These are phyloP conservation scores for Portevinia maculata DNA, from an alignment of 2,888 invertebrate species.

Conservation along the genomic window DNA sequence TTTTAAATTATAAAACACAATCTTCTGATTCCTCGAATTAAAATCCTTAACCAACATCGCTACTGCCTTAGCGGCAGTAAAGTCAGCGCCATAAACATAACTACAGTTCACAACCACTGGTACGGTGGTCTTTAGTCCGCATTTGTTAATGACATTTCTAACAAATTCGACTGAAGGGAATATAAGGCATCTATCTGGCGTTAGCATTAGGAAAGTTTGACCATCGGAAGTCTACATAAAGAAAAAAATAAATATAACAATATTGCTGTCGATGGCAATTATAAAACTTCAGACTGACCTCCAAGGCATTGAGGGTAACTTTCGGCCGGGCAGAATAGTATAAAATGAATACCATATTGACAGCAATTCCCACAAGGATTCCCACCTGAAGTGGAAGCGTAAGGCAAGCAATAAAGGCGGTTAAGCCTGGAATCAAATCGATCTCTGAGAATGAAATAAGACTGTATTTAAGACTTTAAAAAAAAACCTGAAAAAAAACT, in stretches of 20 bases:
- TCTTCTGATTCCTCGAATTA: constrained; percentile 87
- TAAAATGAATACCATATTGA: constrained; percentile 92
- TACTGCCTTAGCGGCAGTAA: constrained; percentile 92
- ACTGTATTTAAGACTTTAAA: too few species aligned
- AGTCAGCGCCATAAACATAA: constrained; percentile 94
- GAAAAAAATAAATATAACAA: neutral
- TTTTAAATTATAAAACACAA: constrained; percentile 93
- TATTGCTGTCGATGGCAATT: too few species aligned
- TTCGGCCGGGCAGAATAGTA: constrained; percentile 94
- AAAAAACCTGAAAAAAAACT: too few species aligned
- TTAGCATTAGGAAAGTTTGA: constrained; percentile 90
- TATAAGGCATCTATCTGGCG: constrained; percentile 93
- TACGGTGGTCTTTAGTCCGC: constrained; percentile 86
- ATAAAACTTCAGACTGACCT: constrained; percentile 83
- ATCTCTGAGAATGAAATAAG: constrained; percentile 89
- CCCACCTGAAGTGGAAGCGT: constrained; percentile 93
- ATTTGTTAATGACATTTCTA: constrained; percentile 91
- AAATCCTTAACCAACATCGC: constrained; percentile 90
- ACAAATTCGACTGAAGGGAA: constrained; percentile 97
- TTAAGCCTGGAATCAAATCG: constrained; percentile 92
- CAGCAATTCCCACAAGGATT: constrained; percentile 91
- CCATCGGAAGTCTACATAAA: constrained; percentile 85
- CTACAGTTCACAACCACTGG: constrained; percentile 94
- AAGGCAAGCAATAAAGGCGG: constrained; percentile 93
- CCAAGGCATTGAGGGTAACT: constrained; percentile 90